These are phyloP conservation scores for Nymphalis io DNA, from an alignment of 1,140 invertebrate genomes.

Conservation along the genomic window DNA sequence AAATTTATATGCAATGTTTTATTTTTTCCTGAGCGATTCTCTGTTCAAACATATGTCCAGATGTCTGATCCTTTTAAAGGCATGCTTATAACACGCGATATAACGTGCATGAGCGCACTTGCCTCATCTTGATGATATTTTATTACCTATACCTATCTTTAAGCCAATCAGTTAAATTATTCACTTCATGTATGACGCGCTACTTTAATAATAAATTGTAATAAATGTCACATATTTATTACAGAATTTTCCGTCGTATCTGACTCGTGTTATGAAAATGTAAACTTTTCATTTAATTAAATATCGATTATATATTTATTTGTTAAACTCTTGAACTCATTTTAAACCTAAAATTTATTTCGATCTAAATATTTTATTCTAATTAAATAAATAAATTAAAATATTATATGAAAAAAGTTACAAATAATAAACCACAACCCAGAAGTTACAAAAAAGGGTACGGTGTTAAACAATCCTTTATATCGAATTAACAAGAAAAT, in stretches of 20 bases:
- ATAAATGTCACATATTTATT: constrained; percentile 11
- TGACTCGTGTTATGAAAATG: neutral
- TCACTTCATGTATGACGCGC: constrained; percentile 7
- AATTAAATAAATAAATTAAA: too few relatives aligned
- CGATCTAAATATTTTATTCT: too few relatives aligned
- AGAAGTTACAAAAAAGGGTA: constrained; percentile 10
- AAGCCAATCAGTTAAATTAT: constrained; percentile 23
- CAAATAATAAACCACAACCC: constrained; percentile 7
- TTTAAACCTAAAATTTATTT: too few relatives aligned
- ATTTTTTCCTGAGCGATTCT: neutral
- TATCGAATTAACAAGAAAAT: constrained; percentile 24
- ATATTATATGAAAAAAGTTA: too few relatives aligned
- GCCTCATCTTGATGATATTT: constrained; percentile 35
- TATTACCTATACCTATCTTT: constrained; percentile 13
- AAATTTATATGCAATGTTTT: neutral
- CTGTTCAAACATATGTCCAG: constrained; percentile 3
- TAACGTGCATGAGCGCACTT: constrained; percentile 57
- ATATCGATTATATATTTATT: neutral
- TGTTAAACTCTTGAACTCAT: neutral
- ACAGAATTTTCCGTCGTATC: neutral
- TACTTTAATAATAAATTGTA: constrained; percentile 13
- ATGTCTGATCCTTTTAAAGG: constrained; percentile 10
- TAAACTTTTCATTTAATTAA: constrained; percentile 2
- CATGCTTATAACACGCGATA: constrained; percentile 52
- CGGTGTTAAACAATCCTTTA: constrained; percentile 24